Evolutionary conservation across 2,113 vertebrate species (phyloP).

Genomic region (Tautogolabrus adspersus): DNA sequence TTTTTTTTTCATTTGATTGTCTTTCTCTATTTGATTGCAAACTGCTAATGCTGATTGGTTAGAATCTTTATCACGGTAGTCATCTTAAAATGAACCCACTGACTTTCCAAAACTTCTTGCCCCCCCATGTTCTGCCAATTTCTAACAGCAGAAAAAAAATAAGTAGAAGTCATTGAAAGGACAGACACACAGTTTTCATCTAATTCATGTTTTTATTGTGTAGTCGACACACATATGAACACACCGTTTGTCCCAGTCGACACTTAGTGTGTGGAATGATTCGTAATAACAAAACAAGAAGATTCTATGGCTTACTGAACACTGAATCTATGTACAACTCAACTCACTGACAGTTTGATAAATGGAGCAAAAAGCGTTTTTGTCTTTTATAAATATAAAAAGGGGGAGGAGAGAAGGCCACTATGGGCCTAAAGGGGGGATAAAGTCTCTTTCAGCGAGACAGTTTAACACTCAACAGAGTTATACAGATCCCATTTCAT

Average conservation of each 20-base stretch:
- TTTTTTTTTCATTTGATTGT: too few species aligned
- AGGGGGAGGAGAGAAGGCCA: conserved; percentile 68
- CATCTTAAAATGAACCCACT: too few species aligned
- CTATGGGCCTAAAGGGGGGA: conserved; percentile 69
- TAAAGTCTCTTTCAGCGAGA: conserved; percentile 85
- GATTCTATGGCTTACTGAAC: conserved; percentile 83
- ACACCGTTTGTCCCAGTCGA: conserved; percentile 68
- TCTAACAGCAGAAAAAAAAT: too few species aligned
- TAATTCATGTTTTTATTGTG: conserved; percentile 83
- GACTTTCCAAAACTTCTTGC: too few species aligned
- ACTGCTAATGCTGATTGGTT: too few species aligned
- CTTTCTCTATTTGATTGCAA: too few species aligned
- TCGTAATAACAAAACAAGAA: conserved; percentile 63
- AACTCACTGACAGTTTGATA: conserved; percentile 74
- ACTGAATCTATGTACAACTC: conserved; percentile 76
- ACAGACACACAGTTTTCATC: conserved; percentile 50
- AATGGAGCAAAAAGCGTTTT: conserved; percentile 74
- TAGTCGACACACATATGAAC: conserved; percentile 78
- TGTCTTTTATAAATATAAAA: conserved; percentile 82
- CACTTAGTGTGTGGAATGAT: conserved; percentile 77
- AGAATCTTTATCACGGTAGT: too few species aligned
- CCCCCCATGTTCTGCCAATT: too few species aligned
- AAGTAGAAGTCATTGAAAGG: background rate
- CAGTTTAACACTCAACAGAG: conserved; percentile 85
- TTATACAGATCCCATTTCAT: conserved; percentile 76